Conservation (phyloP, 2,113 vertebrate species). For the Dasypus novemcinctus region DNA sequence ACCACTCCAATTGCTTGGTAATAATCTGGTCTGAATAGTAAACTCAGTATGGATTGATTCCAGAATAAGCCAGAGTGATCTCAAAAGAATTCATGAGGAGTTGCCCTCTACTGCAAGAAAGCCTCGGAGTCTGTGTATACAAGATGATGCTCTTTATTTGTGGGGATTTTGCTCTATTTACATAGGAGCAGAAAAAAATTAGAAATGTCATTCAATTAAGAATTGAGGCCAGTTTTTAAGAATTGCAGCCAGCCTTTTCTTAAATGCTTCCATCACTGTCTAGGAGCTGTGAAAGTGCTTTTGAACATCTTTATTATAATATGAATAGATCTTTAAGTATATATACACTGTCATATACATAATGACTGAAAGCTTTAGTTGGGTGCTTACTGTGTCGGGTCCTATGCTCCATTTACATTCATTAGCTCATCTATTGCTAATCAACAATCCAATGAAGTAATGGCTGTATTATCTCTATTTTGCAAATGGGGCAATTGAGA, state of each 20-base stretch:
- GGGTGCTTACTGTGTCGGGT: not conserved
- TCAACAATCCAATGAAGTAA: not conserved
- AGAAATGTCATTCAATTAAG: slow-evolving; percentile 49
- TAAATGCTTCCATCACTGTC: not conserved
- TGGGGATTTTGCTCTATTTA: slow-evolving; percentile 41
- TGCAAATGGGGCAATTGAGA: not conserved
- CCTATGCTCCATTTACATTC: not conserved
- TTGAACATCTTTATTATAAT: not conserved
- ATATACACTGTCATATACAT: not conserved
- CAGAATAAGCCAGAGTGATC: not conserved
- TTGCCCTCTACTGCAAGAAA: not conserved
- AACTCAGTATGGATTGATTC: slow-evolving; percentile 50
- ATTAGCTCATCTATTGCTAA: not conserved
- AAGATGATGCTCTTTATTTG: slow-evolving; percentile 52
- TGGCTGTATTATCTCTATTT: not conserved
- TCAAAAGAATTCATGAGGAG: slow-evolving; percentile 39
- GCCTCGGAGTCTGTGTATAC: slow-evolving; percentile 11
- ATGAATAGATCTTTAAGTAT: not conserved
- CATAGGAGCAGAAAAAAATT: not conserved
- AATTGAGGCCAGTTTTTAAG: not conserved
- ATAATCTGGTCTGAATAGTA: slow-evolving; percentile 67
- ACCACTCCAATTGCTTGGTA: slow-evolving; percentile 63
- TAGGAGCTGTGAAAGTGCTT: not conserved
- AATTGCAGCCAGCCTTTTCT: slow-evolving; percentile 26
- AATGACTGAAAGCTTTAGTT: not conserved